Evolutionary conservation across 2,113 vertebrate genomes (phyloP).

Genomic region (Mola mola): DNA sequence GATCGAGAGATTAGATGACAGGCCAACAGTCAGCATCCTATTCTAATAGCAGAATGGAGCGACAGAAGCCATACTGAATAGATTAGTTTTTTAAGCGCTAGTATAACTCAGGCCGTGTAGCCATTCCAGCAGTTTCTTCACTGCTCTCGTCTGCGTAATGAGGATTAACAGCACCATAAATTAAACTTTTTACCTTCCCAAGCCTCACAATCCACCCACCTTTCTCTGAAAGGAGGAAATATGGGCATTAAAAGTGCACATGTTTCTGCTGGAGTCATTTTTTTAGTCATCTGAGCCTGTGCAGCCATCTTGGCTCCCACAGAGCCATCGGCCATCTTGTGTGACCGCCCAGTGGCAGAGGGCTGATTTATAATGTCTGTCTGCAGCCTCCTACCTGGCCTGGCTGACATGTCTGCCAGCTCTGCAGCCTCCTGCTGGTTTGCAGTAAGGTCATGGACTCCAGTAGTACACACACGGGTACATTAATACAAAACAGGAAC

Average conservation of each 20-base stretch:
- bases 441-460: slow-evolving; percentile 63
- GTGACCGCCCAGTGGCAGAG: slow-evolving; percentile 63
- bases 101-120: slow-evolving; percentile 72
- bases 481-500: slow-evolving; percentile 24
- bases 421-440: slow-evolving; percentile 65
- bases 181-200: slow-evolving; percentile 66
- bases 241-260: slow-evolving; percentile 68
- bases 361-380: slow-evolving; percentile 79
- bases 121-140: slow-evolving; percentile 62
- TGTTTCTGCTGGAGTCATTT: slow-evolving; percentile 67
- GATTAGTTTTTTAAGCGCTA: slow-evolving; percentile 73
- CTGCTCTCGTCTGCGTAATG: slow-evolving; percentile 66
- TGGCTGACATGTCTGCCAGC: slow-evolving; percentile 70
- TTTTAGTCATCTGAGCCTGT: slow-evolving; percentile 67
- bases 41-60: slow-evolving; percentile 71
- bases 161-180: slow-evolving; percentile 81
- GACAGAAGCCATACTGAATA: slow-evolving; percentile 74
- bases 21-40: slow-evolving; percentile 63
- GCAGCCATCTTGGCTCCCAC: slow-evolving; percentile 76
- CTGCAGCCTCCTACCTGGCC: slow-evolving; percentile 70
- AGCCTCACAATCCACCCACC: slow-evolving; percentile 64
- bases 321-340: slow-evolving; percentile 71
- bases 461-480: slow-evolving; percentile 25
- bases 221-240: slow-evolving; percentile 64
- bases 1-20: slow-evolving; percentile 66